Evolutionary conservation across 2,113 vertebrate species (phyloP).

Genomic region (human (Homo sapiens)): DNA sequence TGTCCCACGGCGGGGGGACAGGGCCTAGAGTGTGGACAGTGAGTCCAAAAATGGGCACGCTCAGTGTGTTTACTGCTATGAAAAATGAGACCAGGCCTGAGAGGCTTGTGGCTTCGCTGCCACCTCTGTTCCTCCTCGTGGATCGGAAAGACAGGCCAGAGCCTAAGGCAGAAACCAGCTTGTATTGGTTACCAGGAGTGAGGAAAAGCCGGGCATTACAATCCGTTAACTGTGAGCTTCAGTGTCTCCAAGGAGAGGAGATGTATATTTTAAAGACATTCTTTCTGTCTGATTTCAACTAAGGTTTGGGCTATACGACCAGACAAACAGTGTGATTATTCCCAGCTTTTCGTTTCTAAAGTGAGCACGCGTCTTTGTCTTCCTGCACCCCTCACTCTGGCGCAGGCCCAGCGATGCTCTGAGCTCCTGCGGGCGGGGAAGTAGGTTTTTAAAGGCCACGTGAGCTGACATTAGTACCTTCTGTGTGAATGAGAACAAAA

Average conservation of each 20-base stretch:
- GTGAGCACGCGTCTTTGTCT: neutral
- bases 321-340: neutral
- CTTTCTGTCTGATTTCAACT: neutral
- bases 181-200: neutral
- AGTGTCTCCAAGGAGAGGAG: neutral
- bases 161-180: neutral
- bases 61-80: constrained; percentile 43
- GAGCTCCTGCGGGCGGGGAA: neutral
- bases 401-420: neutral
- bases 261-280: neutral
- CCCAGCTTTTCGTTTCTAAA: neutral
- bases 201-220: neutral
- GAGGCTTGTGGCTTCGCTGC: neutral
- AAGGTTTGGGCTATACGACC: neutral
- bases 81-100: neutral
- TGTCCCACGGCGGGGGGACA: neutral
- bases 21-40: neutral
- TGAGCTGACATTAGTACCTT: constrained; percentile 50
- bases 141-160: neutral
- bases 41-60: neutral
- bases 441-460: constrained; percentile 38
- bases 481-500: neutral
- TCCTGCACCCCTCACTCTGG: neutral
- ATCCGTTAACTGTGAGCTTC: accelerated
- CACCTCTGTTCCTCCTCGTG: neutral